phyloP scores from a whole-genome alignment of 2,888 invertebrate genomes.

The Sphaerophoria rueppellii region DNA sequence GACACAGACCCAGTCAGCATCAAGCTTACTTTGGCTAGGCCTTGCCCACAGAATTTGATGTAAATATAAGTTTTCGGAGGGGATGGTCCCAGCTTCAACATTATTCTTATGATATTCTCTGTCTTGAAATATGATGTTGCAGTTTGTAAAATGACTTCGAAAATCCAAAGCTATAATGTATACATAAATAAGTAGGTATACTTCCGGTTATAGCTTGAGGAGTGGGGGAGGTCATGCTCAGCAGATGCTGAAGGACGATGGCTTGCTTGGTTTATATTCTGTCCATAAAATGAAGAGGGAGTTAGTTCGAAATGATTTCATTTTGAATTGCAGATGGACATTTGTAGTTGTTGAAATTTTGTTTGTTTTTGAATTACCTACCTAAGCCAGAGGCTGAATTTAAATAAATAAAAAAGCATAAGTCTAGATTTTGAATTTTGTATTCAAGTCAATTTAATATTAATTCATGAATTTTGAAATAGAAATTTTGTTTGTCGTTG shows the following conservation, averaged over 20 bases:
- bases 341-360: conserved; percentile 19
- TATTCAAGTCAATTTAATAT: neutral
- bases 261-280: conserved; percentile 44
- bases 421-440: neutral
- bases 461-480: conserved; percentile 15
- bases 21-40: neutral
- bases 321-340: conserved; percentile 60
- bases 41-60: conserved; percentile 20
- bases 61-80: conserved; percentile 41
- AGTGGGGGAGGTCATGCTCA: conserved; percentile 10
- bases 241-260: conserved; percentile 56
- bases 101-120: neutral
- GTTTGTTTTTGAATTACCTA: neutral
- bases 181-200: conserved; percentile 58
- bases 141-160: conserved; percentile 60
- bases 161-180: conserved; percentile 47
- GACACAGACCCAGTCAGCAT: neutral
- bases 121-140: conserved; percentile 56
- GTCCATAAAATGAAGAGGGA: neutral
- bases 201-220: conserved; percentile 16
- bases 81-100: conserved; percentile 54
- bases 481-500: too few species aligned
- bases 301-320: conserved; percentile 27
- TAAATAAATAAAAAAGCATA: neutral
- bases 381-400: conserved; percentile 11